Evolutionary conservation across 2,113 vertebrate genomes (phyloP).

Genomic region (Gallinago jamesoni): DNA sequence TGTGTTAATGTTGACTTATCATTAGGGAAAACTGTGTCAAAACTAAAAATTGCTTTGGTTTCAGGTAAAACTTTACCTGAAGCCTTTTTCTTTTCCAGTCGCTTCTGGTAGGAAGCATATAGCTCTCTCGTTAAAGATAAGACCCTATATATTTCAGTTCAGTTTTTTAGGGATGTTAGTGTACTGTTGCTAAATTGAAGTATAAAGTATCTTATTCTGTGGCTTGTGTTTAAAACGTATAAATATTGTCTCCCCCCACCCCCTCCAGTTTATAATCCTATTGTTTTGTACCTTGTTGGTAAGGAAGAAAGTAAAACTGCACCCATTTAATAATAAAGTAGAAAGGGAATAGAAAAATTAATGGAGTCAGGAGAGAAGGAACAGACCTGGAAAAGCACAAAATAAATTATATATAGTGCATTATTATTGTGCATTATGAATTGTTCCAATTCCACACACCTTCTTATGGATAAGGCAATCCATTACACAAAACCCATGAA

Average conservation of each 20-base stretch:
- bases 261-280: background rate
- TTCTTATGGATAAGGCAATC: constrained; percentile 2
- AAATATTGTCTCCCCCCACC: background rate
- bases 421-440: constrained; percentile 17
- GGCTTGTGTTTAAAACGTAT: background rate
- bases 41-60: background rate
- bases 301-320: constrained; percentile 6
- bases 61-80: background rate
- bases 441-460: background rate
- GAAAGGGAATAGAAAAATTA: background rate
- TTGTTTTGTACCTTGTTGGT: background rate
- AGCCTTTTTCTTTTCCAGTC: background rate
- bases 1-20: background rate
- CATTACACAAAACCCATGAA: background rate
- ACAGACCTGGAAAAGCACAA: background rate
- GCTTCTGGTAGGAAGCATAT: background rate
- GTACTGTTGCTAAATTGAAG: background rate
- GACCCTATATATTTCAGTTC: background rate
- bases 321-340: constrained; percentile 42
- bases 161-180: background rate
- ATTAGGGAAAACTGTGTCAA: background rate
- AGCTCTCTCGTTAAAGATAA: background rate
- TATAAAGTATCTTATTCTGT: background rate
- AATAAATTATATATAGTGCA: background rate
- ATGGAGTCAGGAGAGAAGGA: background rate